Conservation (phyloP, 2,888 invertebrate genomes). For the Apotomis betuletana region DNA sequence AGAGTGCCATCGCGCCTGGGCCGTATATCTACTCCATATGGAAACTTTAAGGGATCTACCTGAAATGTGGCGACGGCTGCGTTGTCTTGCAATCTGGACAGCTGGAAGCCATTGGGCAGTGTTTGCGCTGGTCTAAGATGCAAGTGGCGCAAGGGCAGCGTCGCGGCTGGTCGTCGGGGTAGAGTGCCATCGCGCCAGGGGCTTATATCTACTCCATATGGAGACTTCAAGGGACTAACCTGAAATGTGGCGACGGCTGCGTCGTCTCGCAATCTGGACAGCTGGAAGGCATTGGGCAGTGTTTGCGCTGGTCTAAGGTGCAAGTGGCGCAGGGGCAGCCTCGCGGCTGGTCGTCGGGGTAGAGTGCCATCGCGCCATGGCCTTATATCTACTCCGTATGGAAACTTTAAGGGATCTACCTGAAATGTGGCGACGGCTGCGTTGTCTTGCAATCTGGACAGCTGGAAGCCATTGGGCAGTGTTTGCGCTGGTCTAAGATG, state of each 20-base stretch:
- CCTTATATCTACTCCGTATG: constrained; percentile 43
- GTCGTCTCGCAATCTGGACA: constrained; percentile 76
- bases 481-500: constrained; percentile 68
- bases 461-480: constrained; percentile 77
- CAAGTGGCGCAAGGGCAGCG: constrained; percentile 71
- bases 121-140: constrained; percentile 68
- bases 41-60: constrained; percentile 51
- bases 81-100: constrained; percentile 76
- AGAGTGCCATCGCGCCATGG: constrained; percentile 79
- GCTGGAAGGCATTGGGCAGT: constrained; percentile 77
- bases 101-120: constrained; percentile 77
- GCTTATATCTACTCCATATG: too few species aligned
- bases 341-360: constrained; percentile 71
- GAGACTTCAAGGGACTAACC: constrained; percentile 51
- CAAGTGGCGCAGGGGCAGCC: constrained; percentile 72
- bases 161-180: constrained; percentile 71
- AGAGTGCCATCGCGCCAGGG: constrained; percentile 77
- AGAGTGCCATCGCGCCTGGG: constrained; percentile 78
- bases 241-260: constrained; percentile 79
- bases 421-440: constrained; percentile 79
- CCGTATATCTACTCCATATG: too few species aligned
- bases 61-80: constrained; percentile 79
- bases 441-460: constrained; percentile 76
- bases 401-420: constrained; percentile 51
- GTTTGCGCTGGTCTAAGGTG: constrained; percentile 68